phyloP scores from a whole-genome alignment of 2,797 vertebrate species.

The Onychomys arenicola region DNA sequence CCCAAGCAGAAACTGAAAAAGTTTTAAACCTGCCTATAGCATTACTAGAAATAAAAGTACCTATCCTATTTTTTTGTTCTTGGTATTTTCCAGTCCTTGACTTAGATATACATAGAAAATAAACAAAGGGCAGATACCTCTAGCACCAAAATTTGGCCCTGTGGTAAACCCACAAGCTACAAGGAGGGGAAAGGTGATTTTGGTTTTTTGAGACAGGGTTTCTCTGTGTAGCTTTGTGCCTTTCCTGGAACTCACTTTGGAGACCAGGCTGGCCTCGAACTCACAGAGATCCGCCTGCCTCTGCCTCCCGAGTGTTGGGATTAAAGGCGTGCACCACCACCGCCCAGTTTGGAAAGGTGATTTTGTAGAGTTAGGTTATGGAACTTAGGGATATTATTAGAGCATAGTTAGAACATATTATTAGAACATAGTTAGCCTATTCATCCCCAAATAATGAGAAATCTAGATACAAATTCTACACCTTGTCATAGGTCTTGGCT shows the following conservation, averaged over 20 bases:
- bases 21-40: background rate
- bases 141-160: background rate
- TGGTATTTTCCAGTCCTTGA: background rate
- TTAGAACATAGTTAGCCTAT: conserved; percentile 3
- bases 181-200: background rate
- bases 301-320: too few species aligned
- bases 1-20: background rate
- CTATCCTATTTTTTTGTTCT: background rate
- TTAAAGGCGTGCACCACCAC: too few species aligned
- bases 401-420: conserved; percentile 12
- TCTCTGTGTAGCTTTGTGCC: too few species aligned
- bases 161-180: background rate
- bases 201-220: too few species aligned
- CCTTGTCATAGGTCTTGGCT: background rate
- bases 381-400: conserved; percentile 5
- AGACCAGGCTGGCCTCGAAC: too few species aligned
- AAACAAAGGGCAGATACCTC: background rate
- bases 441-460: conserved; percentile 31
- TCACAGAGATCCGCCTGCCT: too few species aligned
- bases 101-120: background rate
- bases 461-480: background rate
- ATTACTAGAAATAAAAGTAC: conserved; percentile 4
- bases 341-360: background rate
- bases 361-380: background rate
- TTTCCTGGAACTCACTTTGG: too few species aligned